These are phyloP conservation scores for Porites lobata DNA, from an alignment of 92 coral and sea anemone genomes.

Conservation along the genomic window DNA sequence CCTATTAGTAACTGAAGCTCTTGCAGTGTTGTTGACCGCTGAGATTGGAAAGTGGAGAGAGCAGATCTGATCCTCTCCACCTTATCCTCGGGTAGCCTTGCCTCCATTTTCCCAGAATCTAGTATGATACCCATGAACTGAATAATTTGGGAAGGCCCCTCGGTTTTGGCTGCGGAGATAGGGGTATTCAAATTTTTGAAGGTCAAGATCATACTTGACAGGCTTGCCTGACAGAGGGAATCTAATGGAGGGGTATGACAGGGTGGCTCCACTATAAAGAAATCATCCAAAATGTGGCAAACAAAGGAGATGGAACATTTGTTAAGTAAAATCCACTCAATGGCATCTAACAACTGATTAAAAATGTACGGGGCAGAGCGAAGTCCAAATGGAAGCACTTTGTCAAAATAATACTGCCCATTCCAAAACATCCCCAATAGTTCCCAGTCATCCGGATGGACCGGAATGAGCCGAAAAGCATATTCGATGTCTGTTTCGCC, in stretches of 20 bases:
- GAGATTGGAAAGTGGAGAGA: too few relatives aligned
- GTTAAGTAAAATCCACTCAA: constrained; percentile 31
- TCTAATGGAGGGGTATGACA: neutral
- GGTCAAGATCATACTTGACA: constrained; percentile 51
- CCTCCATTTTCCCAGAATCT: neutral
- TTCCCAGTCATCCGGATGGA: constrained; percentile 3
- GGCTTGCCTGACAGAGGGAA: constrained; percentile 18
- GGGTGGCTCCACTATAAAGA: constrained; percentile 52
- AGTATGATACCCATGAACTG: constrained; percentile 59
- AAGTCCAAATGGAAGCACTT: neutral
- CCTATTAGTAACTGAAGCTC: too few relatives aligned
- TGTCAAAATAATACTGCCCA: too few relatives aligned
- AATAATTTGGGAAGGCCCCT: constrained; percentile 54
- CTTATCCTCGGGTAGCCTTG: constrained; percentile 20
- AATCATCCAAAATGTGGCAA: constrained; percentile 62
- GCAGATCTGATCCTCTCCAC: constrained; percentile 29
- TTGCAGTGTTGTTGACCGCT: too few relatives aligned
- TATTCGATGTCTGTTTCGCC: constrained; percentile 73
- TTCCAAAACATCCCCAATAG: constrained; percentile 61
- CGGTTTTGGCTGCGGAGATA: constrained; percentile 30
- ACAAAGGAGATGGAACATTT: neutral
- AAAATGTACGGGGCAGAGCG: constrained; percentile 59
- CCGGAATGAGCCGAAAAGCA: constrained; percentile 56
- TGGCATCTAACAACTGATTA: neutral
- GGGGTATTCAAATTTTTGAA: constrained; percentile 61